phyloP scores from a whole-genome alignment of 2,888 invertebrate species.

The Scaptomyza parva region DNA sequence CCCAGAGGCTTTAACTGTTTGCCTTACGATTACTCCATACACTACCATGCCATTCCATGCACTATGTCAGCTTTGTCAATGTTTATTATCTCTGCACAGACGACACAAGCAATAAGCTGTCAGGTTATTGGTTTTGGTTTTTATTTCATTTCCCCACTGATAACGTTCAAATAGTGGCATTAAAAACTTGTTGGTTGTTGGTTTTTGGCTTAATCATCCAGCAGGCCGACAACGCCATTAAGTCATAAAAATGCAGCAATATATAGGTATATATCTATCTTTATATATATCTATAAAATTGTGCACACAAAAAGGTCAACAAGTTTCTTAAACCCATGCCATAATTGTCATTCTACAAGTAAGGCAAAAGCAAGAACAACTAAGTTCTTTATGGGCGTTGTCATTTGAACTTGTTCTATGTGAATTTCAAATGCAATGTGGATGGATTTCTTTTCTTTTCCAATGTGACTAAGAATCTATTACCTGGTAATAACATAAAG shows the following conservation, averaged over 20 bases:
- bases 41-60: background rate
- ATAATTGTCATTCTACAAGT: slow-evolving; percentile 43
- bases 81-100: slow-evolving; percentile 55
- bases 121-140: slow-evolving; percentile 25
- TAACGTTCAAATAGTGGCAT: slow-evolving; percentile 38
- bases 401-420: slow-evolving; percentile 22
- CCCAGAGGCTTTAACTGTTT: slow-evolving; percentile 34
- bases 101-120: slow-evolving; percentile 44
- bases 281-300: too few relatives aligned
- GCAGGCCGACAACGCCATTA: slow-evolving; percentile 36
- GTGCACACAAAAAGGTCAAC: slow-evolving; percentile 67
- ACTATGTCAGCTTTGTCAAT: slow-evolving; percentile 59
- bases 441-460: background rate
- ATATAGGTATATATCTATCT: too few relatives aligned
- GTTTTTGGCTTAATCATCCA: slow-evolving; percentile 48
- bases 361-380: slow-evolving; percentile 36
- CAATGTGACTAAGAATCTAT: too few relatives aligned
- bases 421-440: slow-evolving; percentile 13
- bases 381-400: slow-evolving; percentile 30
- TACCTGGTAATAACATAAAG: slow-evolving; percentile 2
- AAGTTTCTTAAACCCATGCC: slow-evolving; percentile 51
- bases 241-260: slow-evolving; percentile 49
- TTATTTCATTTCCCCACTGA: slow-evolving; percentile 32
- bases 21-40: slow-evolving; percentile 1
- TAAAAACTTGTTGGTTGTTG: slow-evolving; percentile 39